Percentiles rank a stretch among this genome's conserved stretches.
phyloP scores from a whole-genome alignment of 2,888 invertebrate species.

The Atethmia centrago region DNA sequence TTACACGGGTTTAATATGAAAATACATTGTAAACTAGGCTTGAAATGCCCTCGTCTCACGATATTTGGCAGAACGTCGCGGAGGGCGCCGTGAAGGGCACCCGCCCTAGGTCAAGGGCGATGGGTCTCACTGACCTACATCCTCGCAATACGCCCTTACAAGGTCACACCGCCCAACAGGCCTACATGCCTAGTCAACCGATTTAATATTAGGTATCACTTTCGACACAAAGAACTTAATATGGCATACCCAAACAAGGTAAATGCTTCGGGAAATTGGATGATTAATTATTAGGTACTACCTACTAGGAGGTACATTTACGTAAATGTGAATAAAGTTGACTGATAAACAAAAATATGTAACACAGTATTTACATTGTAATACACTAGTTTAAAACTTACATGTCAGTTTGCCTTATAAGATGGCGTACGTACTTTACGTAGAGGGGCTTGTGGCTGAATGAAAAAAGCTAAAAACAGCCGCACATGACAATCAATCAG shows the following conservation, averaged over 20 bases:
- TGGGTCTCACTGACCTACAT: constrained; percentile 86
- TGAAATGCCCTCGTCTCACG: constrained; percentile 78
- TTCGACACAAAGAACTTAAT: constrained; percentile 37
- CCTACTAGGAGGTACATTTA: background rate
- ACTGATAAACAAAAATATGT: background rate
- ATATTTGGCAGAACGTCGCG: constrained; percentile 73
- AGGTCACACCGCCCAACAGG: constrained; percentile 75
- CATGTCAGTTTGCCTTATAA: background rate
- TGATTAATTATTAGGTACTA: background rate
- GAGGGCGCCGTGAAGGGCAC: constrained; percentile 81
- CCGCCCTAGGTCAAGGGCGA: constrained; percentile 87
- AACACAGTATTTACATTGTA: background rate
- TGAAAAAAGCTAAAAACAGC: too few species aligned
- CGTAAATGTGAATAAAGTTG: background rate
- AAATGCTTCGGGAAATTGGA: background rate
- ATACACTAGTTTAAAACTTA: background rate
- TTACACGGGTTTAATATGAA: constrained; percentile 28
- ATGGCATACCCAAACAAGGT: constrained; percentile 1
- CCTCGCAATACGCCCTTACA: constrained; percentile 79
- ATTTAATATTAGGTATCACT: constrained; percentile 60
- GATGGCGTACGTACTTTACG: too few species aligned
- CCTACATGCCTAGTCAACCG: constrained; percentile 74
- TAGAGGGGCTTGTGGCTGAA: too few species aligned
- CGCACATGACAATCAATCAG: too few species aligned
- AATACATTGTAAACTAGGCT: constrained; percentile 46